Percentiles rank a stretch among this genome's conserved stretches.
phyloP scores from a whole-genome alignment of 2,113 vertebrate genomes.

The Micromys minutus region DNA sequence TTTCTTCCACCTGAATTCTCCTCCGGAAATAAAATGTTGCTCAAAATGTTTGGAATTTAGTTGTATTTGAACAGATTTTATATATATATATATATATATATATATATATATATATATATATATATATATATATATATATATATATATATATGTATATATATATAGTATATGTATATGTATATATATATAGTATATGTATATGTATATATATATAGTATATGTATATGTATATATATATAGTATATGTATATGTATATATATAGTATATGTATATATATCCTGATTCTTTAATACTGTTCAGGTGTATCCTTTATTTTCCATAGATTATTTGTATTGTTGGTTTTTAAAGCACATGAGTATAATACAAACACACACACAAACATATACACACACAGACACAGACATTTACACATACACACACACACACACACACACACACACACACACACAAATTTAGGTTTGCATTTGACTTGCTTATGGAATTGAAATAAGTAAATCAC shows the following conservation, averaged over 20 bases:
- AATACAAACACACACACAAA: neutral
- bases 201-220: too few relatives aligned
- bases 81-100: too few relatives aligned
- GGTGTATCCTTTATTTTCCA: constrained; percentile 10
- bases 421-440: neutral
- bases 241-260: too few relatives aligned
- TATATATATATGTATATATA: too few relatives aligned
- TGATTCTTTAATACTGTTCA: neutral
- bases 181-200: too few relatives aligned
- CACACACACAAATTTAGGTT: neutral
- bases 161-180: too few relatives aligned
- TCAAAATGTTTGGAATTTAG: constrained; percentile 34
- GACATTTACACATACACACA: neutral
- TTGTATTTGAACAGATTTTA: constrained; percentile 9
- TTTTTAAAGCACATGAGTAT: neutral
- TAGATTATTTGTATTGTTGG: neutral
- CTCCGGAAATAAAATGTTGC: neutral
- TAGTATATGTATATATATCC: too few relatives aligned
- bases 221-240: too few relatives aligned
- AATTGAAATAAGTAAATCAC: neutral
- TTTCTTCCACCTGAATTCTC: neutral
- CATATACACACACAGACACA: neutral
- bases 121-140: too few relatives aligned
- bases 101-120: too few relatives aligned
- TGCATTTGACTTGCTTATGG: neutral